Percentiles rank a stretch among this genome's conserved stretches.
These are phyloP conservation scores for Aspidiotus destructor DNA, from an alignment of 2,888 invertebrate genomes.

Conservation along the genomic window DNA sequence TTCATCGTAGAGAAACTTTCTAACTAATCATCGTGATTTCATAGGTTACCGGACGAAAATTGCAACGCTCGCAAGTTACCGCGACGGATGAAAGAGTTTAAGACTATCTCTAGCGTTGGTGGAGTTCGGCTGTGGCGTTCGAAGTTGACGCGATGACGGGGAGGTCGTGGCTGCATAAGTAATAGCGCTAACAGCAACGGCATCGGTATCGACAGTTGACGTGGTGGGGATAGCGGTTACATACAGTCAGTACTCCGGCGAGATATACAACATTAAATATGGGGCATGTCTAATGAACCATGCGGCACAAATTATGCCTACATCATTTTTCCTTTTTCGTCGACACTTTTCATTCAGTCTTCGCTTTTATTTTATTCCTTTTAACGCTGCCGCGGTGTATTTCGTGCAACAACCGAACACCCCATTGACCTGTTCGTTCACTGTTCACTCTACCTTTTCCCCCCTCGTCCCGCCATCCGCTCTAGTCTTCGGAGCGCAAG, in stretches of 20 bases:
- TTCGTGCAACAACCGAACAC: constrained; percentile 25
- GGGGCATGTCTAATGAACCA: constrained; percentile 37
- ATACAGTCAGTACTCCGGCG: constrained; percentile 18
- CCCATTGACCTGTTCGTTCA: constrained; percentile 27
- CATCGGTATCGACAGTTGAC: constrained; percentile 13
- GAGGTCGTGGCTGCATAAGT: background rate
- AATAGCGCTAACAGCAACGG: background rate
- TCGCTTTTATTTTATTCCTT: constrained; percentile 32
- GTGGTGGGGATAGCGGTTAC: constrained; percentile 16
- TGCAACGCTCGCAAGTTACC: no score
- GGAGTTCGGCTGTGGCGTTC: no score
- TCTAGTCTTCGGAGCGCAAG: no score
- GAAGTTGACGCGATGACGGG: no score
- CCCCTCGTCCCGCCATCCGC: no score
- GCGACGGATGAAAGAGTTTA: no score
- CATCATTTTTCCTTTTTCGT: constrained; percentile 28
- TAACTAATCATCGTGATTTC: no score
- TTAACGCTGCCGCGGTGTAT: constrained; percentile 24
- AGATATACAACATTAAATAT: constrained; percentile 35
- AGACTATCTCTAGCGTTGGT: no score
- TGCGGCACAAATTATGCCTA: constrained; percentile 36
- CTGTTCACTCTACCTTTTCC: no score
- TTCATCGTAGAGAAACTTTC: no score
- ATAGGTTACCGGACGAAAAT: no score
- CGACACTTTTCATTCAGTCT: constrained; percentile 33